Evolutionary conservation across 2,113 vertebrate genomes (phyloP).

Genomic region (Halichoeres trimaculatus): DNA sequence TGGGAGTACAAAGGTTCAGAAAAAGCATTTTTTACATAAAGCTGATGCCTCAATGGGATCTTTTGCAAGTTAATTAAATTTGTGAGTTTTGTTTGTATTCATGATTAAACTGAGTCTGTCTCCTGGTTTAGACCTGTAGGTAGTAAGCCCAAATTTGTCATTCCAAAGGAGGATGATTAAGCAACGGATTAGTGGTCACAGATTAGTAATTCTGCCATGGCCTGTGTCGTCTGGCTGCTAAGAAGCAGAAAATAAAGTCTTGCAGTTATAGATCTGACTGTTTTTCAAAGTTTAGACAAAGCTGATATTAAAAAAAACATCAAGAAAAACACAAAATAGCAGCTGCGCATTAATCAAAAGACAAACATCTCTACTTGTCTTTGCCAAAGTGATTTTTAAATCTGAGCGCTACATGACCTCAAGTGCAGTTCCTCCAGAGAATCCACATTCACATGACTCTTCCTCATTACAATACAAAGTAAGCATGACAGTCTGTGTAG

Average conservation of each 20-base stretch:
- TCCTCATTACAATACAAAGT: not conserved
- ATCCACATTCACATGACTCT: constrained; percentile 4
- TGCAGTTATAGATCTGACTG: constrained; percentile 1
- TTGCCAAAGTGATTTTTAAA: not conserved
- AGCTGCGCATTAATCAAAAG: not conserved
- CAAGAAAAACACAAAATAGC: not conserved
- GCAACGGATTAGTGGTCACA: constrained; percentile 41
- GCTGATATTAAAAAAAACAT: not conserved
- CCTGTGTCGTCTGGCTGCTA: constrained; percentile 16
- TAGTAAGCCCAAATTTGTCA: constrained; percentile 40
- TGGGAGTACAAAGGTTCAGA: not conserved
- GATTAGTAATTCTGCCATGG: constrained; percentile 37
- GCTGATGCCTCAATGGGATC: not conserved
- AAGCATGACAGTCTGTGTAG: not conserved
- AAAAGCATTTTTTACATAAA: not conserved
- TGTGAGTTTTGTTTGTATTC: not conserved
- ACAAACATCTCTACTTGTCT: not conserved
- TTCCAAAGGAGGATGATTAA: constrained; percentile 45
- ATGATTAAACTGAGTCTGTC: constrained; percentile 13
- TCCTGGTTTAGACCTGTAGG: constrained; percentile 26
- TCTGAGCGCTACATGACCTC: not conserved
- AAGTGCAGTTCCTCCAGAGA: constrained; percentile 8
- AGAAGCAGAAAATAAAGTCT: constrained; percentile 22
- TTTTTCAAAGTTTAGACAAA: not conserved
- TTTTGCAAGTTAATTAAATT: constrained; percentile 10